Evolutionary conservation across 1,140 invertebrate species (phyloP).

Genomic region (Oryctes rhinoceros): DNA sequence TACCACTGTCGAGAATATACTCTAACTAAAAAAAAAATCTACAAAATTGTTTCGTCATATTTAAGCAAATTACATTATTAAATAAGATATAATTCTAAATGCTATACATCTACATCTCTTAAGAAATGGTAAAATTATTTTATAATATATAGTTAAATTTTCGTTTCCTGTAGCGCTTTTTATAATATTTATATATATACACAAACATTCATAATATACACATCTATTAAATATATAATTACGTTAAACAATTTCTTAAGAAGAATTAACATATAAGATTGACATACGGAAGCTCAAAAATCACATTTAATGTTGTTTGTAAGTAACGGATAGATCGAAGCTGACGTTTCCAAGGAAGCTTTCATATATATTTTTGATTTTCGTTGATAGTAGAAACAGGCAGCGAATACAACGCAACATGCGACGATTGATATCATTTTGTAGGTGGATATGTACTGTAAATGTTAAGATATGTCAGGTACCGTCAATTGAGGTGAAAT

Average conservation of each 20-base stretch:
- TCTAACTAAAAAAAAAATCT: background rate
- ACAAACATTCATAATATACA: slow-evolving; percentile 31
- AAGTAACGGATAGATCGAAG: slow-evolving; percentile 38
- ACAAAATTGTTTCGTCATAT: background rate
- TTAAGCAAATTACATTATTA: background rate
- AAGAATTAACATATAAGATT: slow-evolving; percentile 3
- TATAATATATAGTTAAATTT: slow-evolving; percentile 32
- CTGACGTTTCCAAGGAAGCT: background rate
- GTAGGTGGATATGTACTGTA: background rate
- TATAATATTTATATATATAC: slow-evolving; percentile 42
- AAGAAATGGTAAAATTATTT: slow-evolving; percentile 37
- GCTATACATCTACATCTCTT: background rate
- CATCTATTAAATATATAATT: slow-evolving; percentile 42
- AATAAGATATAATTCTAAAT: background rate
- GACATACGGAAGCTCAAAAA: slow-evolving; percentile 50
- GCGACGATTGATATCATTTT: background rate
- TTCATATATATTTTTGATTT: background rate
- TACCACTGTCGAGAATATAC: slow-evolving; percentile 17
- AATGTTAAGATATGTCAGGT: background rate
- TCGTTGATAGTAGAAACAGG: background rate
- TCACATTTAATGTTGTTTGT: slow-evolving; percentile 48
- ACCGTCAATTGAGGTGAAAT: too few species aligned
- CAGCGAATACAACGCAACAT: background rate
- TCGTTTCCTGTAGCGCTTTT: slow-evolving; percentile 46
- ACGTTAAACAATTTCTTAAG: slow-evolving; percentile 3